Evolutionary conservation across 2,797 vertebrate species (phyloP).

Genomic region (Lophius americanus): DNA sequence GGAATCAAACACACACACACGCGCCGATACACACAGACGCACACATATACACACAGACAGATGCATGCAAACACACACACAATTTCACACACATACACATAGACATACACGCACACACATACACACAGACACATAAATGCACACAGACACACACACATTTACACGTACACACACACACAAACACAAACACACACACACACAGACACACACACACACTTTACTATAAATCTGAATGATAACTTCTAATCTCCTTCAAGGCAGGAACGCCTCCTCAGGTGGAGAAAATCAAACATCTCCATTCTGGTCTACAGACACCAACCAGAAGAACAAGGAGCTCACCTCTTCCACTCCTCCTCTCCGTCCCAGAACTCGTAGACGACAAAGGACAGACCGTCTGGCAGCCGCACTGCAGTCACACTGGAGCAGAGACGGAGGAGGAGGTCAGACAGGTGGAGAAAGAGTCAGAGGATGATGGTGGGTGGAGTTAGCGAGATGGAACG

Average conservation of each 20-base stretch:
- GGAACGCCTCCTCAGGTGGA: background rate
- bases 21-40: conserved; percentile 2
- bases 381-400: conserved; percentile 91
- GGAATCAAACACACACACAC: conserved; percentile 14
- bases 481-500: background rate
- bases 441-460: conserved; percentile 28
- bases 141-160: too few relatives aligned
- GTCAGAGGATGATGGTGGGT: conserved; percentile 1
- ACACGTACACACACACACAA: background rate
- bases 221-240: conserved; percentile 39
- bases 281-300: conserved; percentile 5
- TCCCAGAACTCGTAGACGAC: conserved; percentile 98
- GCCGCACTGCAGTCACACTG: conserved; percentile 90
- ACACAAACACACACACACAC: background rate
- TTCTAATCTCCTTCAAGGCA: too few relatives aligned
- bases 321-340: conserved; percentile 73
- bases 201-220: conserved; percentile 40
- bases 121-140: too few relatives aligned
- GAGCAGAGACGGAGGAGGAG: conserved; percentile 16
- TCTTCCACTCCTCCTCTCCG: conserved; percentile 94
- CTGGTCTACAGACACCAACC: background rate
- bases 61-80: background rate
- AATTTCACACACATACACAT: background rate
- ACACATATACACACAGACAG: conserved; percentile 1
- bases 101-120: too few relatives aligned